Base-by-base conservation (phyloP, 2,888 invertebrate species). In the Clostera curtula region DNA sequence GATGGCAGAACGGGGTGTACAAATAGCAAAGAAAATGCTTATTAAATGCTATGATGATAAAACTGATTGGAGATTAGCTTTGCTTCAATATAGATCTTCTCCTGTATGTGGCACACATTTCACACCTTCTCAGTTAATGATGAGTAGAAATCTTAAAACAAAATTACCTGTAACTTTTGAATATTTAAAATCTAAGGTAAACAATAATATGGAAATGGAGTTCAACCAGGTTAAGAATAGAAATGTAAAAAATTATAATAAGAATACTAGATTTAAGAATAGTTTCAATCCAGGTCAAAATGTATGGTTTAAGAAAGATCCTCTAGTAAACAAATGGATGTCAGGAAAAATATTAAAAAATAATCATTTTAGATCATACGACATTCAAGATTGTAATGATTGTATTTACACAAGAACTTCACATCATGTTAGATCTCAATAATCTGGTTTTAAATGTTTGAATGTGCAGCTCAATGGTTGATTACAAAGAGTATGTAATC, bases 1-100 rank as follows among this genome's bases (percentile, higher is more conserved):
- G n/a, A 31, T 27, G 34, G 28, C 29, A 4, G 33, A 28, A 19
- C n/a, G 19, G 14, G 27, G 24, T 5, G 21, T 30, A 9, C 22
- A 30, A 10, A 26, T 26, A 16, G 25, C 30, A 12, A 31, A 26
- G 11, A 31, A 31, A 18, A 19, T 23, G 27, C 17, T 7, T 7
- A 27, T 31, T 16, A 26, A 31, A 9, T 27, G 15, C 19, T 12
- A 18, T 18, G 27, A 34, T 22, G 14, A 19, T 19, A 23, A 28
- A 5, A 23, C 30, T 12, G 29, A 34, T 26, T 30, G 10, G 10
- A 27, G 27, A 24, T 3, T 25, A 26, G 31, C 25, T 11, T 17
- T 31, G 18, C 8, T 34, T 13, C 12, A 30, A 5, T 34, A 28
- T 22, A 31, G 34, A 13, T 2, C 22, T 13, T 27, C 18, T 13